A percentile compares a stretch with the other conserved stretches of the same genome.
Evolutionary conservation across 2,797 vertebrate species (phyloP).

Genomic region (Ctenosaura bakeri): DNA sequence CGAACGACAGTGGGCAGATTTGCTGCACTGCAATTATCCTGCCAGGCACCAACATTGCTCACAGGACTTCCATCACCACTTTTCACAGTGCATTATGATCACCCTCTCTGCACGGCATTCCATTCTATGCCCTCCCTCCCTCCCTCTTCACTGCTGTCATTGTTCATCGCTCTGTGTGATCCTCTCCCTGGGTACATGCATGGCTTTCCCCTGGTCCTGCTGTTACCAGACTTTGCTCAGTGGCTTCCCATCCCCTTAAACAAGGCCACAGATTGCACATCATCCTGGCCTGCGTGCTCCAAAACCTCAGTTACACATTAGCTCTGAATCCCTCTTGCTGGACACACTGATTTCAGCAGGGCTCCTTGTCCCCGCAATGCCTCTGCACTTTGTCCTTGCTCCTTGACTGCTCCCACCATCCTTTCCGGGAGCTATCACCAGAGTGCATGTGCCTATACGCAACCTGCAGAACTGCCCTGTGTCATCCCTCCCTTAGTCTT

Average conservation of each 20-base stretch:
- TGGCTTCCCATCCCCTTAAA: neutral
- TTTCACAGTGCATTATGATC: slow-evolving; percentile 8
- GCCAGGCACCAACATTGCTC: neutral
- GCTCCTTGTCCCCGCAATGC: neutral
- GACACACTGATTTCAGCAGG: no score
- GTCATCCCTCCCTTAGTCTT: neutral
- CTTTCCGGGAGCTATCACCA: neutral
- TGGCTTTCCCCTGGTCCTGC: neutral
- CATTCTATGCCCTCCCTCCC: no score
- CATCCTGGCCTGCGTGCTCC: neutral
- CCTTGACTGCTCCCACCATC: neutral
- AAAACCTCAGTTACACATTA: neutral
- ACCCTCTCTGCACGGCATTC: neutral
- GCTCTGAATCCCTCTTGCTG: neutral
- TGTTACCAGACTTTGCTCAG: neutral
- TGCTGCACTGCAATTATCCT: neutral
- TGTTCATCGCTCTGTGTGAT: neutral
- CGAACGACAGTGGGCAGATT: neutral
- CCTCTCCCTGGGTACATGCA: neutral
- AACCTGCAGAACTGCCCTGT: neutral
- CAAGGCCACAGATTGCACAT: neutral
- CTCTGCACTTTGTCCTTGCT: neutral
- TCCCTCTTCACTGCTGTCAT: neutral
- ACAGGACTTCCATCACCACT: slow-evolving; percentile 4
- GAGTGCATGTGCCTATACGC: no score